A percentile compares a stretch with the other conserved stretches of the same genome.
These are phyloP conservation scores for Amniataba percoides DNA, from an alignment of 2,797 vertebrate species.

Conservation along the genomic window DNA sequence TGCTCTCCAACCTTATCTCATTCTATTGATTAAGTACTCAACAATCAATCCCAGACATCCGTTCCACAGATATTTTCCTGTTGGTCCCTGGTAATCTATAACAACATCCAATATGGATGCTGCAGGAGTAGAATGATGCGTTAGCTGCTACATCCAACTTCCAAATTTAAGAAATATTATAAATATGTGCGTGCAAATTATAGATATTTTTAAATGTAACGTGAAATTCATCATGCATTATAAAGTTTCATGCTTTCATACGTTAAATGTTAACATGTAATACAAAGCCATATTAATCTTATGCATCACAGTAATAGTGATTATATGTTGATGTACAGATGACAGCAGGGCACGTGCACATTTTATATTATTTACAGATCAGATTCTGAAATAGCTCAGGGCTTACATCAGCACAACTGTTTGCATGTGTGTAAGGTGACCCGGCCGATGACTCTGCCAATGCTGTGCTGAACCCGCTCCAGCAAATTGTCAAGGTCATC, in stretches of 20 bases:
- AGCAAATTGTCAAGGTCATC: slow-evolving; percentile 59
- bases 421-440: slow-evolving; percentile 60
- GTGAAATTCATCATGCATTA: background rate
- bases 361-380: slow-evolving; percentile 61
- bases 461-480: slow-evolving; percentile 42
- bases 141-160: background rate
- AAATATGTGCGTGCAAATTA: slow-evolving; percentile 1
- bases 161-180: slow-evolving; percentile 30
- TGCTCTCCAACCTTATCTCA: slow-evolving; percentile 5
- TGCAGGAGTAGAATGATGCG: slow-evolving; percentile 1
- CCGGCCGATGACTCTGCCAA: slow-evolving; percentile 25
- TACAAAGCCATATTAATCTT: background rate
- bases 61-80: background rate
- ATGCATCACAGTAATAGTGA: background rate
- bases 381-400: slow-evolving; percentile 57
- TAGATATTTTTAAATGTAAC: background rate
- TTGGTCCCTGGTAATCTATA: slow-evolving; percentile 1
- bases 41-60: slow-evolving; percentile 22
- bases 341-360: slow-evolving; percentile 19
- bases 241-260: background rate
- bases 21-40: slow-evolving; percentile 31
- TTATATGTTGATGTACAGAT: slow-evolving; percentile 34
- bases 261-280: background rate
- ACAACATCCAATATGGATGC: slow-evolving; percentile 12
- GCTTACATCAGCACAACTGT: slow-evolving; percentile 45